Base-by-base conservation (phyloP, 2,797 vertebrate genomes). In the Alexandromys oeconomus region DNA sequence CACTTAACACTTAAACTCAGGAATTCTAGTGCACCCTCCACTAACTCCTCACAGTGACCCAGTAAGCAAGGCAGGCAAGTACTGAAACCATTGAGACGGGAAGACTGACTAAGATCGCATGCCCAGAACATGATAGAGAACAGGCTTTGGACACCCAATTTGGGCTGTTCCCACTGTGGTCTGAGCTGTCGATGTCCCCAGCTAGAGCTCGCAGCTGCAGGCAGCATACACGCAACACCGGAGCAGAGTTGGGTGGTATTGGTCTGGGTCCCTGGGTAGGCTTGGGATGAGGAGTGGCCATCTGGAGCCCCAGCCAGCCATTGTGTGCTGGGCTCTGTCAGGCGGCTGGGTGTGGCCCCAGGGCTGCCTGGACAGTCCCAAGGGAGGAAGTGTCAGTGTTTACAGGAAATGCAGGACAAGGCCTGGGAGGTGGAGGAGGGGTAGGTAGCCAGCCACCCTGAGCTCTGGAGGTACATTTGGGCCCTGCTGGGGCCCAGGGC, bases 371-470 rank as follows among this genome's bases (percentile, higher is more conserved):
- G 99, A 99, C 27, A 99, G 99, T 98, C 99, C 98, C 99, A 97
- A 93, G 99, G 98, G 99, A 99, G 99, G 99, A 99, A 99, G 98
- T 93, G 98, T 98, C 98, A 97, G 98, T 99, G 99, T 99, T 99
- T 99, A 99, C 99, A 99, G 99, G 99, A 99, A 99, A 99, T 99
- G 99, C 99, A 98, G 98, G 98, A 99, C 98, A 98, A 99, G 99
- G 98, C 97, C 0, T 5, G 91, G 91, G 97, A 91, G 94, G 90
- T 59, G 80, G 69, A 97, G 97, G 73, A 0, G 80, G 73, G 73
- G 69, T 57, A 17, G 73, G 74, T 63, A 17, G 93, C 91, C 31
- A 73, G 93, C 95, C 95, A 65, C 93, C 5, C 0, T 57, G 21
- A 84, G 79, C 57, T 69, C 95, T 93, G 43, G 87, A 4, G 91